Base-by-base conservation (phyloP, 2,888 invertebrate genomes). In the Agrochola lota region DNA sequence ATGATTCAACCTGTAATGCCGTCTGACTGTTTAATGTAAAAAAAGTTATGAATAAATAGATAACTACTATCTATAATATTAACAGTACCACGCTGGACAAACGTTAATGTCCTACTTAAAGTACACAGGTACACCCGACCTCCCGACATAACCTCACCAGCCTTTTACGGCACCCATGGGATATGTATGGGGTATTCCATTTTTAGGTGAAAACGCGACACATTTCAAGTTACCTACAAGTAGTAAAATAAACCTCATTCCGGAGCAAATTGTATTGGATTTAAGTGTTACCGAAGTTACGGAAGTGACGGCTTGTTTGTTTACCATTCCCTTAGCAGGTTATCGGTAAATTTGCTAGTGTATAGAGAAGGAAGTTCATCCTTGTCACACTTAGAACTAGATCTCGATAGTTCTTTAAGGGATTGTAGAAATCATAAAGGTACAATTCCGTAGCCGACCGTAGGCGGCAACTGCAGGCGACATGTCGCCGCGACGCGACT, bases 171-270 rank as follows among this genome's bases (percentile, higher is more conserved):
- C 62, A 26, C 84, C 66, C 69, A 74, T 40, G 80, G 71, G 84
- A 70, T 70, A 66, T 71, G 57, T 67, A 78, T 64, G 52, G 69
- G 63, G 23, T 46, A 43, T 67, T 72, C 74, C 84, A 86, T 83
- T 78, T 83, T 78, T 75, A 75, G 55, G 9, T 26, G 3, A 76
- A 72, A 77, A 55, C 57, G 67, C 64, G 69, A 76, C 72, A 74
- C n/a, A 64, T 64, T 62, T 73, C 40, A 62, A 67, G 52, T 35
- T 43, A 66, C 49, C 26, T 15, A 60, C 43, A 72, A 26, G 12
- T 43, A 64, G 52, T 66, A 62, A 78, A 82, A 77, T n/a, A 77
- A 71, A 78, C 40, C 63, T 85, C 40, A 63, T 85, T 73, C 43
- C 17, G 12, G 43, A 26, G 68, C 55, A 85, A 62, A 85, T 78